Evolutionary conservation across 2,113 vertebrate genomes (phyloP).

Genomic region (Talpa occidentalis): DNA sequence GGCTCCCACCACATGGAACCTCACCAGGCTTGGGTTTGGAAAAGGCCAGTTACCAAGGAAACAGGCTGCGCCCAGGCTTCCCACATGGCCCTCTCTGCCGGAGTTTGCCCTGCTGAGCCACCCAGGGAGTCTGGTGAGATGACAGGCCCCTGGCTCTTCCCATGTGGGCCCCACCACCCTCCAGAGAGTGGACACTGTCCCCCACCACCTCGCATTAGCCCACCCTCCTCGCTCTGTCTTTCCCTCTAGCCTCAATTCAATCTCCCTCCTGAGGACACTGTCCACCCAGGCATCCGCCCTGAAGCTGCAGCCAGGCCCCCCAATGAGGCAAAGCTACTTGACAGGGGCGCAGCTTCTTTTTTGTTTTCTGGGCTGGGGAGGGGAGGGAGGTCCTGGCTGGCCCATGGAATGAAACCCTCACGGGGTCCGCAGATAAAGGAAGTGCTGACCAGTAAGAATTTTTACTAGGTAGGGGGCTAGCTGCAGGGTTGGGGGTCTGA

Average conservation of each 20-base stretch:
- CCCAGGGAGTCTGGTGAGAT: not conserved
- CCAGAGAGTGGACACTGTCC: not conserved
- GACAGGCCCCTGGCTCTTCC: not conserved
- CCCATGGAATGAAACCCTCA: not conserved
- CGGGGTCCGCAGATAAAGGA: not conserved
- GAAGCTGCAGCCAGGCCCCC: not conserved
- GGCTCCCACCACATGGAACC: constrained; percentile 38
- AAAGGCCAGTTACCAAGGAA: constrained; percentile 52
- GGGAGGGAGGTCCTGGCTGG: not conserved
- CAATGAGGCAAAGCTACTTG: not conserved
- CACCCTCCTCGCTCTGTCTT: not conserved
- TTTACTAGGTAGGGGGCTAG: too few species aligned
- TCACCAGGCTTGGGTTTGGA: not conserved
- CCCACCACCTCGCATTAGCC: not conserved
- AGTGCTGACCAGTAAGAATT: not conserved
- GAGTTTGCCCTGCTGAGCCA: not conserved
- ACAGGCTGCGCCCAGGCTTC: constrained; percentile 21
- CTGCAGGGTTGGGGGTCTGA: not conserved
- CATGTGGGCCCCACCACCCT: not conserved
- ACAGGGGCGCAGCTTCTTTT: not conserved
- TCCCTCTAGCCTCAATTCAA: not conserved
- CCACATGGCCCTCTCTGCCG: not conserved
- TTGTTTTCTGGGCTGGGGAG: not conserved
- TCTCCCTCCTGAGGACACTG: not conserved
- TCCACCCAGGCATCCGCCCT: not conserved